Base-by-base conservation (phyloP, 2,888 invertebrate species). In the Apomyelois bistriatella region DNA sequence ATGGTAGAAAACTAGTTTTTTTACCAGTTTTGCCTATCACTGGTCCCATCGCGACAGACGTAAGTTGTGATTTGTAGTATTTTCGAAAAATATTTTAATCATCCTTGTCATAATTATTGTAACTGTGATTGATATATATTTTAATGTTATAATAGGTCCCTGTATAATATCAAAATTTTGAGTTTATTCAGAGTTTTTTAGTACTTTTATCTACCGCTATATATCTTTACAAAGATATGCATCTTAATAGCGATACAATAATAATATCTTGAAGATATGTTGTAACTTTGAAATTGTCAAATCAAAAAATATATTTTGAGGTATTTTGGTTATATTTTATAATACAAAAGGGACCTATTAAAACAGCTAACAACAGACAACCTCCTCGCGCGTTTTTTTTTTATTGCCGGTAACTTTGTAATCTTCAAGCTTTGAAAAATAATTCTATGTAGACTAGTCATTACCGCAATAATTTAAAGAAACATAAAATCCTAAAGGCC, bases 31-130 rank as follows among this genome's bases (percentile, higher is more conserved):
- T n/a, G n/a, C n/a, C n/a, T n/a, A n/a, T n/a, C n/a, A n/a, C n/a
- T n/a, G n/a, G 15, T 69, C 73, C 67, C 70, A 72, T 72, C 70
- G 71, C 75, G 72, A 79, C 80, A 73, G 79, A 77, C 80, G 70
- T 81, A 78, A 73, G 79, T 85, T 85, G 85, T 87, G 84, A 85
- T 79, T 81, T 72, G 81, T 83, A 84, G 81, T 81, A 65, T 85
- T 85, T 85, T 85, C 74, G 81, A 85, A 72, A 80, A 66, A 71
- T 79, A 71, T 83, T 82, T 81, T 70, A 73, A 73, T 81, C 79
- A 76, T 73, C 70, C 77, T 73, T 76, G 71, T 76, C 60, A 63
- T 65, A 56, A 70, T 68, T 72, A 72, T 73, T 73, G 70, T 74
- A 77, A 76, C 82, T 85, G 84, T 85, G 83, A 85, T 85, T 80